Base-by-base conservation (phyloP, 1,140 invertebrate genomes). In the Drosophila subobscura region DNA sequence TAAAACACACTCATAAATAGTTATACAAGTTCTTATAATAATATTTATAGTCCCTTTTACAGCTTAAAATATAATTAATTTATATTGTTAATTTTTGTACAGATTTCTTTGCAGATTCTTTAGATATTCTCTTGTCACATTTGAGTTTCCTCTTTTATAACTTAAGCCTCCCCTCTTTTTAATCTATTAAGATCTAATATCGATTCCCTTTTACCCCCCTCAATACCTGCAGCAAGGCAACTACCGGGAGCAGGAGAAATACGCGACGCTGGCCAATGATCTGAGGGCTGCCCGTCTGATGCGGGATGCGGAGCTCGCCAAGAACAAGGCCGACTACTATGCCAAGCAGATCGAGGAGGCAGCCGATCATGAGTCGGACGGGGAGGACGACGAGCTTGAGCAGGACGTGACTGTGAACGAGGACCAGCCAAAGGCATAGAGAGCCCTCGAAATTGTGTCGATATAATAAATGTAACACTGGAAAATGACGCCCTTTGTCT, bases 381-480 rank as follows among this genome's bases (percentile, higher is more conserved):
- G 54, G 6, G 64, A 67, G 41, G 55, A 58, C 22, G 63, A 66
- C 41, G 64, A 52, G 20, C 47, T 67, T 10, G 55, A 67, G 7
- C 14, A 37, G 0, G 54, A 67, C 22, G 54, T 67, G 14, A 25
- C n/a, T 5, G 41, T 57, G 7, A 37, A 37, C 8, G 33, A 4
- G 8, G 3, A 10, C 3, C 0, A 37, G 2, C 2, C 12, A 47
- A 23, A 27, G 8, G 16, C 5, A 25, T n/a, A 16, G 1, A 40
- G 27, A 33, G 14, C 6, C 25, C 4, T 37, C 33, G n/a, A n/a
- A 25, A 27, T 25, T 22, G n/a, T 33, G 2, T 33, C 14, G 33
- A 37, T 37, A 37, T 4, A 37, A 10, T 37, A 37, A 10, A 37
- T 37, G 8, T 10, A 4, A 37, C 33, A 8, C 33, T 37, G 33